Conservation (phyloP, 1,140 invertebrate genomes). For the Muscidifurax raptorellus region DNA sequence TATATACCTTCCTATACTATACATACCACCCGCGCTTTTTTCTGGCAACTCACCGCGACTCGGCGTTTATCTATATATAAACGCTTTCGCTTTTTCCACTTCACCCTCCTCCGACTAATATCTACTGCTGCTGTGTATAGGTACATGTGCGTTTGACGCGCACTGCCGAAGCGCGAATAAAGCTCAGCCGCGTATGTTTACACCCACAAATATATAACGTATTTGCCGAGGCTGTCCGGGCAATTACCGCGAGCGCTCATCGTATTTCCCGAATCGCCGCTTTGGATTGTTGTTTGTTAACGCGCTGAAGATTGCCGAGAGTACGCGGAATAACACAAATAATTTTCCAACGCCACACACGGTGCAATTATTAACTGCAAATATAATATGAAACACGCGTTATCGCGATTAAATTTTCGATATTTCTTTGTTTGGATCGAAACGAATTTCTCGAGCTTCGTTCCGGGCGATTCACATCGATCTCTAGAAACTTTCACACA, state of each 20-base stretch:
- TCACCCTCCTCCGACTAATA: conserved; percentile 51
- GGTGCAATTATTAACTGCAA: conserved; percentile 39
- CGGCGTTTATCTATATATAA: neutral
- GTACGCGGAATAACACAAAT: conserved; percentile 57
- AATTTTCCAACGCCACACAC: conserved; percentile 38
- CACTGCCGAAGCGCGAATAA: conserved; percentile 8
- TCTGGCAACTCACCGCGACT: conserved; percentile 5
- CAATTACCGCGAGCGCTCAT: conserved; percentile 58
- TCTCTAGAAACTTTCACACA: neutral
- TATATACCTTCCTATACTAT: neutral
- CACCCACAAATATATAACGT: conserved; percentile 53
- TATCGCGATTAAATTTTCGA: neutral
- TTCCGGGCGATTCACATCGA: neutral
- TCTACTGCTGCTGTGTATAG: neutral
- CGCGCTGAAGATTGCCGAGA: neutral
- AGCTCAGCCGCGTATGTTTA: conserved; percentile 53
- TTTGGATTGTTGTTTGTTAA: conserved; percentile 61
- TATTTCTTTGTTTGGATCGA: neutral
- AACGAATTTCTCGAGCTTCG: neutral
- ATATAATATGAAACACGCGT: conserved; percentile 28
- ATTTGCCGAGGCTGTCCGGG: conserved; percentile 58
- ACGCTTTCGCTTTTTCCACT: conserved; percentile 58
- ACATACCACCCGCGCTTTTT: neutral
- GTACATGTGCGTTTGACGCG: conserved; percentile 31
- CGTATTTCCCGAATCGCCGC: conserved; percentile 45